Percentiles rank a stretch among this genome's conserved stretches.
Evolutionary conservation across 2,888 invertebrate genomes (phyloP).

Genomic region (Cinara cedri): DNA sequence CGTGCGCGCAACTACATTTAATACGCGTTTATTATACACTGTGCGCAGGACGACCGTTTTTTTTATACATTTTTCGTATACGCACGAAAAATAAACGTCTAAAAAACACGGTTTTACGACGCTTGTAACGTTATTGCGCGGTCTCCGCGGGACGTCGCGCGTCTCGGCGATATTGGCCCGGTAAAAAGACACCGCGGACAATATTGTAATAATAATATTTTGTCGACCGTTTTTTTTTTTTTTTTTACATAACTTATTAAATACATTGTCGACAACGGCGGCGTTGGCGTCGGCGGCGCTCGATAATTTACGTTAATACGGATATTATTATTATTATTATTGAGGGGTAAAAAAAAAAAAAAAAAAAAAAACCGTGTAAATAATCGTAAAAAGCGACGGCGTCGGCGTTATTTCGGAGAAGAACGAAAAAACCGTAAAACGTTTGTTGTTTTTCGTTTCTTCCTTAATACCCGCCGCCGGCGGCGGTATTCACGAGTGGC

Average conservation of each 20-base stretch:
- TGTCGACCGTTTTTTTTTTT: background rate
- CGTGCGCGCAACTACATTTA: background rate
- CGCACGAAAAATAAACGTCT: background rate
- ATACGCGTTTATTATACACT: background rate
- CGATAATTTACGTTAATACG: conserved; percentile 27
- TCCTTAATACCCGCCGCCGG: no score
- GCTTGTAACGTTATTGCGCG: no score
- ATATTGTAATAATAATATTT: background rate
- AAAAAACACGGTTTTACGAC: conserved; percentile 21
- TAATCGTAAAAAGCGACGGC: conserved; percentile 27
- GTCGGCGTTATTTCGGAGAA: no score
- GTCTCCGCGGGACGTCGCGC: conserved; percentile 12
- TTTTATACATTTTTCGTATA: background rate
- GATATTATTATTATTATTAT: background rate
- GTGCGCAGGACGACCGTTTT: conserved; percentile 15
- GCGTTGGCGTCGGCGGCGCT: background rate
- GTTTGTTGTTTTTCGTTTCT: no score
- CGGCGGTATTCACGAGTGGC: no score
- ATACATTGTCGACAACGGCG: background rate
- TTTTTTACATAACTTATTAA: background rate
- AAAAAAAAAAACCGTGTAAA: no score
- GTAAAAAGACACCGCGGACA: background rate
- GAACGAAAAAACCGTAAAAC: no score
- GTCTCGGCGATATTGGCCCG: background rate
- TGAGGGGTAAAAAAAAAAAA: no score